Percentiles rank a stretch among this genome's conserved stretches.
Conservation (phyloP, 1,140 invertebrate species). For the roundworm (Caenorhabditis elegans) region DNA sequence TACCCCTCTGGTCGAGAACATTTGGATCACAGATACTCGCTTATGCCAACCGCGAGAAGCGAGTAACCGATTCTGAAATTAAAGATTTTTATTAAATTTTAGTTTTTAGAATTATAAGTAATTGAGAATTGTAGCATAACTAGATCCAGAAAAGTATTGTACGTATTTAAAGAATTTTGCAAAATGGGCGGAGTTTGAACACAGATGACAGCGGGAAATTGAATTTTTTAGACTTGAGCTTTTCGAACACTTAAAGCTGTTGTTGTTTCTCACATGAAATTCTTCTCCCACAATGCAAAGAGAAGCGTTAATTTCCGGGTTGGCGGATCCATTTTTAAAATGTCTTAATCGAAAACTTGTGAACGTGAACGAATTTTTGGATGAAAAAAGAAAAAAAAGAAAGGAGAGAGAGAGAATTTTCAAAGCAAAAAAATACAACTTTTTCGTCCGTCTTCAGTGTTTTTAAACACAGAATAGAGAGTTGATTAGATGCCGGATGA, state of each 20-base stretch:
- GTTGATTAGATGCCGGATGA: slow-evolving; percentile 25
- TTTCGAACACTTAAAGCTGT: neutral
- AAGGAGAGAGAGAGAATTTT: neutral
- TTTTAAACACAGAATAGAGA: neutral
- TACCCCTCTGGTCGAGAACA: slow-evolving; percentile 11
- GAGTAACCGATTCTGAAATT: slow-evolving; percentile 1
- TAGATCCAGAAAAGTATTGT: too few species aligned
- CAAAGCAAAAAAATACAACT: neutral
- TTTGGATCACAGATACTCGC: slow-evolving; percentile 6
- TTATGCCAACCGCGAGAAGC: neutral
- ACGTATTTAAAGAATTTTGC: too few species aligned
- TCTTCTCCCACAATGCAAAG: too few species aligned
- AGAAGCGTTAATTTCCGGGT: slow-evolving; percentile 8
- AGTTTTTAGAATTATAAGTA: too few species aligned
- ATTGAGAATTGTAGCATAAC: too few species aligned
- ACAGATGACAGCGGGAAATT: neutral
- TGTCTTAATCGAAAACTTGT: neutral
- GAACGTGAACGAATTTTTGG: neutral
- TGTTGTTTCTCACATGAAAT: neutral
- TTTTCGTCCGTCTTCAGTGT: neutral
- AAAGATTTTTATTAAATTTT: too few species aligned
- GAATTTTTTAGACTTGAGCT: neutral
- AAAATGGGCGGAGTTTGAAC: neutral
- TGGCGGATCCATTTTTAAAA: neutral
- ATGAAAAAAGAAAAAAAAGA: neutral